phyloP scores from a whole-genome alignment of 2,113 vertebrate genomes.

The Oostethus manadensis region DNA sequence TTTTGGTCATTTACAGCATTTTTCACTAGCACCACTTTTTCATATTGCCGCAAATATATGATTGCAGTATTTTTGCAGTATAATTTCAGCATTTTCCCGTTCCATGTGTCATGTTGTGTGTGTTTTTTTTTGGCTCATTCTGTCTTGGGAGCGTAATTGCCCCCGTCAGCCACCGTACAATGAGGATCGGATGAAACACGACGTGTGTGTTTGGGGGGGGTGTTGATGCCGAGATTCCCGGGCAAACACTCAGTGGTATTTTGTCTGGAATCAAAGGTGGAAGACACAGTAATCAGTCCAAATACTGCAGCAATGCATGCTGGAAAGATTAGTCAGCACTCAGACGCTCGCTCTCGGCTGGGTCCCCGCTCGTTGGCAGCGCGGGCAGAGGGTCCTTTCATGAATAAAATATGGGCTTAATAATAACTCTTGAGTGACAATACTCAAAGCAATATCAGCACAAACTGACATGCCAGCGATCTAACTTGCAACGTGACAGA shows the following conservation, averaged over 20 bases:
- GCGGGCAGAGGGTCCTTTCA: neutral
- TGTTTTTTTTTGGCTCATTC: no score
- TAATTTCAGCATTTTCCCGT: no score
- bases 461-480: neutral
- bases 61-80: no score
- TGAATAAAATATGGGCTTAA: slow-evolving; percentile 5
- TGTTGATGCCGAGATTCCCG: neutral
- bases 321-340: slow-evolving; percentile 4
- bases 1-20: no score
- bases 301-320: slow-evolving; percentile 15
- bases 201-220: no score
- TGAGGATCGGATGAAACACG: neutral
- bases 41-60: no score
- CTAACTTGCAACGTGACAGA: neutral
- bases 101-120: no score
- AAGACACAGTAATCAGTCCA: slow-evolving; percentile 27
- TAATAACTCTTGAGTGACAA: neutral
- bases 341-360: slow-evolving; percentile 2
- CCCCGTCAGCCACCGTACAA: no score
- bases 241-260: slow-evolving; percentile 16
- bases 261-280: slow-evolving; percentile 37
- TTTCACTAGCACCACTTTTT: no score
- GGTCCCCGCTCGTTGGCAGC: slow-evolving; percentile 9
- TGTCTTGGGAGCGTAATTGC: no score
- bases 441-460: neutral